A percentile compares a stretch with the other conserved stretches of the same genome.
Conservation (phyloP, 2,113 vertebrate genomes). For the Calonectris borealis region DNA sequence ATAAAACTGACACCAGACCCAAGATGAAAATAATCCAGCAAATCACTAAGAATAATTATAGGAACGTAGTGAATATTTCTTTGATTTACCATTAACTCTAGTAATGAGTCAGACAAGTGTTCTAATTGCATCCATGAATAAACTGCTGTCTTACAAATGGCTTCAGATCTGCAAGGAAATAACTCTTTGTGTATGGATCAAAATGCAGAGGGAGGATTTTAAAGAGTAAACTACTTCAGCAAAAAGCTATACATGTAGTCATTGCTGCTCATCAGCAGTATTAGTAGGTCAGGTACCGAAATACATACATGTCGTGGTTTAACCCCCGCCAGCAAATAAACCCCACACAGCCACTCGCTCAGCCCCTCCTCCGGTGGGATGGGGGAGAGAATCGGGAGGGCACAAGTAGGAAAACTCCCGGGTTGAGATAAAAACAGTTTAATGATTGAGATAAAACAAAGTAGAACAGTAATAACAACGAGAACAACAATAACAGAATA, state of each 20-base stretch:
- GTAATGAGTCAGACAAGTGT: not conserved
- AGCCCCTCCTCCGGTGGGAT: too few relatives aligned
- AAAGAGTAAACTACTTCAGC: not conserved
- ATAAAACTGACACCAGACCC: not conserved
- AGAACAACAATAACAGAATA: too few relatives aligned
- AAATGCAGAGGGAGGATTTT: not conserved
- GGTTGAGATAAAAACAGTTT: too few relatives aligned
- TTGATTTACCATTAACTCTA: slow-evolving; percentile 22
- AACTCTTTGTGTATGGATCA: not conserved
- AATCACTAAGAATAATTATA: slow-evolving; percentile 1
- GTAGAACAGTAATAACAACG: too few relatives aligned
- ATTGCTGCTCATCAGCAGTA: not conserved
- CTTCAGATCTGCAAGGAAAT: not conserved
- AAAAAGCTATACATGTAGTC: not conserved
- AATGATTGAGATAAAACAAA: too few relatives aligned
- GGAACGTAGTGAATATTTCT: not conserved
- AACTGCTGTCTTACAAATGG: not conserved
- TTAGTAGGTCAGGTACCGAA: not conserved
- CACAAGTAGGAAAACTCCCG: too few relatives aligned
- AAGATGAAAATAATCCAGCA: not conserved
- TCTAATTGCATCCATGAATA: slow-evolving; percentile 5
- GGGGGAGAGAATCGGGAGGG: too few relatives aligned
- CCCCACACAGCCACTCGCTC: too few relatives aligned
- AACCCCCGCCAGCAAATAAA: too few relatives aligned
- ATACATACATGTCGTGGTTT: not conserved